Evolutionary conservation across 2,113 vertebrate genomes (phyloP).

Genomic region (Carlito syrichta): DNA sequence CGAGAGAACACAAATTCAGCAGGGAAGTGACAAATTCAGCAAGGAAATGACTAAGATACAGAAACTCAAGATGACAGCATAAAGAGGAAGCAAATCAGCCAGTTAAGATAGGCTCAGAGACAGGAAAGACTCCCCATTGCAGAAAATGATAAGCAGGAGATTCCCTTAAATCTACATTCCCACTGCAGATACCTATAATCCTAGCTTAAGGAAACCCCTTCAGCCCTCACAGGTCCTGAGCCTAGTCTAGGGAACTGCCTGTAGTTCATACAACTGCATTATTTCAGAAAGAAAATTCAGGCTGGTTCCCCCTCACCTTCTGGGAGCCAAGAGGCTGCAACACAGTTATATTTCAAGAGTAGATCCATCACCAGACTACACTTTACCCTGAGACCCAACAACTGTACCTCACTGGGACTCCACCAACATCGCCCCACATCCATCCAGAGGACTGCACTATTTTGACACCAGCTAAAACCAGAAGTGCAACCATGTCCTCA

Average conservation of each 20-base stretch:
- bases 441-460: neutral
- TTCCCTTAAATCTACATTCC: neutral
- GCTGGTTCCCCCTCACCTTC: neutral
- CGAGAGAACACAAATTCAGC: neutral
- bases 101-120: neutral
- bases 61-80: neutral
- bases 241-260: neutral
- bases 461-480: neutral
- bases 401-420: neutral
- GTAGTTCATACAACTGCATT: neutral
- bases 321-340: neutral
- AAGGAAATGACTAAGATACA: neutral
- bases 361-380: neutral
- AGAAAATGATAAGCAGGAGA: neutral
- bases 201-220: neutral
- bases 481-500: neutral
- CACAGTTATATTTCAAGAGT: neutral
- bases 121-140: neutral
- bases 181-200: neutral
- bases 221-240: neutral
- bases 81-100: neutral
- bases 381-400: neutral
- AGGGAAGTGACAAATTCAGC: neutral
- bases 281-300: neutral
- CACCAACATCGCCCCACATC: neutral